Evolutionary conservation across 2,888 invertebrate species (phyloP).

Genomic region (Auanema sp.): DNA sequence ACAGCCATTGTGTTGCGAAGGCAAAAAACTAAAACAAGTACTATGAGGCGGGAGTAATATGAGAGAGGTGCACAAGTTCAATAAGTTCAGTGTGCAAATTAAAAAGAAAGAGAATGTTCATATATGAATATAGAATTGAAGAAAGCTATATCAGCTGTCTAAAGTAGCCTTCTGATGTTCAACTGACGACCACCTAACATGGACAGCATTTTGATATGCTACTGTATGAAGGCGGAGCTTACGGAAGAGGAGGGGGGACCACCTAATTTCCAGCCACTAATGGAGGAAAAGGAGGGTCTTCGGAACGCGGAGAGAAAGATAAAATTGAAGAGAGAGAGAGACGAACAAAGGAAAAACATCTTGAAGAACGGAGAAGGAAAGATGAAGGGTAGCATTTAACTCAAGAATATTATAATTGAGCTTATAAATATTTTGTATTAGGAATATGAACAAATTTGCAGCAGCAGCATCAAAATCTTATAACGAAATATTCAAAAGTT

Average conservation of each 20-base stretch:
- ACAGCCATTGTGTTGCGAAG: constrained; percentile 30
- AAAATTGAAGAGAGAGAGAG: constrained; percentile 1
- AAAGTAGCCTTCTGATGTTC: not conserved
- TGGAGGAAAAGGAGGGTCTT: no score
- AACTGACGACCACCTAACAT: no score
- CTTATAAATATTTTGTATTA: no score
- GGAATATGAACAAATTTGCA: no score
- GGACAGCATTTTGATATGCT: not conserved
- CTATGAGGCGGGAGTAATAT: not conserved
- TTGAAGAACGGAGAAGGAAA: constrained; percentile 13
- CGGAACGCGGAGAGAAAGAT: constrained; percentile 13
- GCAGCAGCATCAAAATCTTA: no score
- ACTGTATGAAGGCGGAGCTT: constrained; percentile 3
- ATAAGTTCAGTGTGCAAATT: constrained; percentile 2
- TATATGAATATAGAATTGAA: not conserved
- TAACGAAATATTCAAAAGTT: no score
- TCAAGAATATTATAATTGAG: no score
- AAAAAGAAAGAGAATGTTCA: constrained; percentile 5
- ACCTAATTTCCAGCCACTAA: constrained; percentile 11
- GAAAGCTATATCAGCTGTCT: not conserved
- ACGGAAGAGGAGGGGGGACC: constrained; percentile 15
- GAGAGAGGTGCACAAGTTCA: not conserved
- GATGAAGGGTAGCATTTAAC: constrained; percentile 21
- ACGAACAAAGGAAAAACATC: constrained; percentile 8
- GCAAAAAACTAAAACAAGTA: not conserved